Conservation (phyloP, 2,113 vertebrate genomes). For the Colaptes auratus region DNA sequence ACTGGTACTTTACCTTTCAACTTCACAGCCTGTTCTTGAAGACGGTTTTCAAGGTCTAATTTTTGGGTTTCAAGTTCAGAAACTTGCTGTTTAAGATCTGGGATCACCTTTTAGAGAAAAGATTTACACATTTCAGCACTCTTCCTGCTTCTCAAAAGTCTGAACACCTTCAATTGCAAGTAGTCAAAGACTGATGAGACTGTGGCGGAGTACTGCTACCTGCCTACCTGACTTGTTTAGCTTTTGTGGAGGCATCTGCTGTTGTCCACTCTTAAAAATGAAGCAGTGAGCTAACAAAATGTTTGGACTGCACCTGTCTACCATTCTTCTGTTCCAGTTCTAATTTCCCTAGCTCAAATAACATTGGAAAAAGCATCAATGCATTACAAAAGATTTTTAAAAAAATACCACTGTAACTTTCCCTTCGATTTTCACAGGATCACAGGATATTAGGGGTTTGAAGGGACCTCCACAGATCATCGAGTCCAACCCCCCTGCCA, state of each 20-base stretch:
- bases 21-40: conserved; percentile 79
- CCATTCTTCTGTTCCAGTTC: background rate
- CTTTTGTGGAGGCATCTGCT: background rate
- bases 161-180: background rate
- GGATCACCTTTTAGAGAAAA: conserved; percentile 82
- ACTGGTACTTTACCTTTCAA: conserved; percentile 76
- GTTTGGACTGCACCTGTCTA: background rate
- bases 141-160: background rate
- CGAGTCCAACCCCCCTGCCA: too few species aligned
- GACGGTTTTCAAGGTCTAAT: conserved; percentile 82
- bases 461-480: too few species aligned
- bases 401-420: background rate
- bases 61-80: conserved; percentile 90
- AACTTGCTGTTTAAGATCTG: conserved; percentile 88
- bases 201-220: background rate
- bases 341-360: background rate
- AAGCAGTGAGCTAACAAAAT: background rate
- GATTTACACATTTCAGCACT: background rate
- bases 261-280: background rate
- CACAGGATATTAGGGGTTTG: too few species aligned
- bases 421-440: background rate
- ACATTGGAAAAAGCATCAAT: background rate
- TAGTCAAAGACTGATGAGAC: too few species aligned
- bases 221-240: background rate
- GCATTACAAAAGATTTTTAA: background rate